Evolutionary conservation across 2,888 invertebrate genomes (phyloP), one percentile per base, ranked within the genome.

Genomic region (Imbricaverruca yamaguchii): DNA sequence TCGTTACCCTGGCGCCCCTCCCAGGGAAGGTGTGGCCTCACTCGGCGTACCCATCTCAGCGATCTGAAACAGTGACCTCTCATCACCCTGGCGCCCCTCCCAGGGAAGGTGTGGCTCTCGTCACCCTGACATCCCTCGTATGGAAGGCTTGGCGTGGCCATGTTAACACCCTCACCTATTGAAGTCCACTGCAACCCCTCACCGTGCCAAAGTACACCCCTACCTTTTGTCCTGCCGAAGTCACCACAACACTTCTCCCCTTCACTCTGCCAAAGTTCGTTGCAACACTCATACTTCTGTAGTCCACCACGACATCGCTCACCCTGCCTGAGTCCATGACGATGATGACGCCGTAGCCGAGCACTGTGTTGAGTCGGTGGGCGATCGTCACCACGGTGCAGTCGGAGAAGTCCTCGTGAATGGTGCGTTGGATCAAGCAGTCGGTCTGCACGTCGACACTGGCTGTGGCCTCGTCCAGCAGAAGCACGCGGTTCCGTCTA

Each of bases 371-470:
- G 83, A 97, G 90, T 39, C 96, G 91, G 89, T 97, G 96, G 67
- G 96, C 96, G 87, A 97, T 96, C 0, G 96, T 96, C 39, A 97
- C 90, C 80, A 96, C 93, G 11, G 96, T 96, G 88, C 94, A 94
- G 83, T 93, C 91, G 82, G 90, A 91, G 87, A 97, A 97, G 87
- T 96, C 94, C 56, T 92, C 91, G 59, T 93, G 91, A 86, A 97
- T 97, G 10, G 97, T 97, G 88, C 86, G 84, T 91, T 94, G 90
- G 82, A 89, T 89, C n/a, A 89, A 85, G 21, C 87, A 87, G 84
- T 90, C 89, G 0, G 89, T 89, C 84, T 89, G 88, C 21, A 88
- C 85, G 85, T 89, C 90, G 4, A 90, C 88, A 0, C 89, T 88
- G 0, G 89, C 89, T 11, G 90, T 89, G 0, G 90, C 90, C 85